Evolutionary conservation across 2,888 invertebrate species (phyloP), one percentile per base, ranked within the genome.

Genomic region (Zygaena filipendulae): DNA sequence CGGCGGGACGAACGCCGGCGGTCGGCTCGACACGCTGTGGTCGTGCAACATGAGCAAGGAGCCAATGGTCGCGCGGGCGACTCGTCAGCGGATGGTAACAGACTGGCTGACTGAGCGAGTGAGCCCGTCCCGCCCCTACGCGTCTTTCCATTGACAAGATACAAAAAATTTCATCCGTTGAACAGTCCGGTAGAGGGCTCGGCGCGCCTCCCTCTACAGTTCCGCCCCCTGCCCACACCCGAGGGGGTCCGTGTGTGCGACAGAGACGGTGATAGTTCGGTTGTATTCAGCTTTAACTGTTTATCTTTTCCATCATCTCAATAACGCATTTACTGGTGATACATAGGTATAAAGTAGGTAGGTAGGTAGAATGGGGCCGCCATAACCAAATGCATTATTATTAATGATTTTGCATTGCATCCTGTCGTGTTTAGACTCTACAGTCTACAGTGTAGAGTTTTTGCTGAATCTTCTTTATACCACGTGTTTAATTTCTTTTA

Each of bases 101-200:
- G 48, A 63, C 59, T 59, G 59, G 46, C 31, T 20, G 30, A 25
- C 19, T 10, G 27, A n/a, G 19, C 25, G 57, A 39, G 40, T 36
- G 47, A 43, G 12, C 43, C 32, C 49, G 54, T 51, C 47, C 69
- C 68, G 71, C 72, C 72, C 68, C 70, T 57, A 57, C 60, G 61
- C 68, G 69, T 66, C 66, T 70, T 68, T 75, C 74, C 72, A 68
- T 71, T 75, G 74, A 77, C 74, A 71, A 72, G 68, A 70, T 54
- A 74, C 64, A 77, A 77, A 75, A 75, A 74, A 70, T 59, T 61
- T 68, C 67, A 64, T 61, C 49, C 45, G 51, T 53, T 50, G 45
- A 46, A 22, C 27, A 36, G 46, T 39, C 35, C 54, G 58, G 57
- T 61, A 33, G 43, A 43, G 38, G 45, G 44, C 45, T 42, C 39